A percentile compares a stretch with the other conserved stretches of the same genome.
Evolutionary conservation across 2,113 vertebrate genomes (phyloP).

Genomic region (Zapornia atra): DNA sequence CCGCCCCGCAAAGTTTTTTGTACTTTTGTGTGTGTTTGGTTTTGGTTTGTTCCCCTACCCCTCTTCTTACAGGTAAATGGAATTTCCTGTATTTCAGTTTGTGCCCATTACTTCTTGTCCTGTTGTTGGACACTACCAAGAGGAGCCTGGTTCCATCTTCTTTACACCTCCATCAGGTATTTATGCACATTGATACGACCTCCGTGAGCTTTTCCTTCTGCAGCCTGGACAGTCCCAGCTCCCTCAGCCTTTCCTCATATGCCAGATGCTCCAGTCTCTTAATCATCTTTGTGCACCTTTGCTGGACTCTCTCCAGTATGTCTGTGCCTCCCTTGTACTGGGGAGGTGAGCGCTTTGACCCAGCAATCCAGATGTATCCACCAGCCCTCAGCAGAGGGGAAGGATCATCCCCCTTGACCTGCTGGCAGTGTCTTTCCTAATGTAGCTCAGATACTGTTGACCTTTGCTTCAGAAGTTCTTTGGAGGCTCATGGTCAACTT

Average conservation of each 20-base stretch:
- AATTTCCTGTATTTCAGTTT: conserved; percentile 44
- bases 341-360: background rate
- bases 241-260: background rate
- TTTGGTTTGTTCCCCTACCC: fast-evolving
- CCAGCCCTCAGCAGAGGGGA: background rate
- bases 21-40: background rate
- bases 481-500: background rate
- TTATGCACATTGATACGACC: background rate
- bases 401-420: background rate
- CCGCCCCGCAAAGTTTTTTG: background rate
- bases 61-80: background rate
- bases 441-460: background rate
- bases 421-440: background rate
- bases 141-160: background rate
- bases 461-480: background rate
- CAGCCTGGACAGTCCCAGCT: background rate
- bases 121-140: background rate
- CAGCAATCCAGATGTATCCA: background rate
- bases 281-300: background rate
- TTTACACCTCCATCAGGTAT: background rate
- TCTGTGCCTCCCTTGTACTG: background rate
- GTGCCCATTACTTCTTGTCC: background rate
- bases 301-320: background rate
- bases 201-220: background rate
- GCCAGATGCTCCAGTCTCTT: background rate